These are phyloP conservation scores for Apomyelois bistriatella DNA, from an alignment of 2,888 invertebrate genomes.

Conservation along the genomic window DNA sequence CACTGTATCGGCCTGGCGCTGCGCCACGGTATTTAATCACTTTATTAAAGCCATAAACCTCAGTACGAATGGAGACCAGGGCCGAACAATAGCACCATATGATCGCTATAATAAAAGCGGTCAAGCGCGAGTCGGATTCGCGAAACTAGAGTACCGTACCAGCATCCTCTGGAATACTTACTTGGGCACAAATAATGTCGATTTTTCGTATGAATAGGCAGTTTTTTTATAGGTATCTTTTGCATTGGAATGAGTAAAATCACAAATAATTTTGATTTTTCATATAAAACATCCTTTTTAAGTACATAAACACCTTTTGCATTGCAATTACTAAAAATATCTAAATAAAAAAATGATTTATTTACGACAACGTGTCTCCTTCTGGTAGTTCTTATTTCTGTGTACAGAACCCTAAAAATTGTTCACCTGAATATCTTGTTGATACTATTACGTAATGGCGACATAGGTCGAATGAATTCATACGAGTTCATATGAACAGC, in stretches of 20 bases:
- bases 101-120: conserved; percentile 48
- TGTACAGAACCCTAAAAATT: conserved; percentile 27
- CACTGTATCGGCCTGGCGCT: conserved; percentile 47
- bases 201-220: neutral
- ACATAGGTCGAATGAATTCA: conserved; percentile 45
- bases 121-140: neutral
- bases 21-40: conserved; percentile 66
- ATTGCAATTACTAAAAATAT: too few species aligned
- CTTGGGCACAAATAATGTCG: too few species aligned
- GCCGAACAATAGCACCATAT: conserved; percentile 57
- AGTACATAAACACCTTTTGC: too few species aligned
- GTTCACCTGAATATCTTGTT: conserved; percentile 54
- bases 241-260: too few species aligned
- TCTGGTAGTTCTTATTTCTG: too few species aligned
- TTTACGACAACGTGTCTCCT: too few species aligned
- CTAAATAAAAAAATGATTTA: too few species aligned
- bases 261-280: too few species aligned
- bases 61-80: conserved; percentile 39
- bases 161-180: too few species aligned
- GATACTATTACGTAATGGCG: conserved; percentile 56
- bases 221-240: too few species aligned
- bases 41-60: conserved; percentile 64
- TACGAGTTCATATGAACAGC: conserved; percentile 27
- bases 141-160: neutral
- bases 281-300: too few species aligned